phyloP scores from a whole-genome alignment of 2,888 invertebrate genomes.

The Sinotaia quadrata region DNA sequence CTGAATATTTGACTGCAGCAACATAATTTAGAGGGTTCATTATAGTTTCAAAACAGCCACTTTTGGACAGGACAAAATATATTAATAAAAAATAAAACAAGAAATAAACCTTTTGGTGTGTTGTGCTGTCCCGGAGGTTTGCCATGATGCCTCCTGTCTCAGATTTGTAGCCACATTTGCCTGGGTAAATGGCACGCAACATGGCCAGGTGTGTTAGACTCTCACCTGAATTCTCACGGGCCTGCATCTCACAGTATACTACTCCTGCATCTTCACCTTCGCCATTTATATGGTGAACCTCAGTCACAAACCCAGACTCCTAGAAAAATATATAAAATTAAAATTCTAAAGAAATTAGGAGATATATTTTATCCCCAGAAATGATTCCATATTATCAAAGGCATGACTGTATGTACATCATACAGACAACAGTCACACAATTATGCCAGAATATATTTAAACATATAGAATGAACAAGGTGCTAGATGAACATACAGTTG shows the following conservation, averaged over 20 bases:
- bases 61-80: no score
- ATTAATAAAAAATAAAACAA: no score
- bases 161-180: conserved; percentile 85
- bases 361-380: not conserved
- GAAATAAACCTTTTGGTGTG: conserved; percentile 87
- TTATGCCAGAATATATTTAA: no score
- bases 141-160: conserved; percentile 89
- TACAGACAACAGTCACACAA: no score
- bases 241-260: conserved; percentile 97
- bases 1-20: no score
- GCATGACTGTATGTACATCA: no score
- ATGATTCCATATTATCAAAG: no score
- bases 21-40: no score
- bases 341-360: not conserved
- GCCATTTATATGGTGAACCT: conserved; percentile 92
- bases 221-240: conserved; percentile 85
- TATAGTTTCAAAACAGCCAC: no score
- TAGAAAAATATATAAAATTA: conserved; percentile 58
- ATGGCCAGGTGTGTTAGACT: conserved; percentile 80
- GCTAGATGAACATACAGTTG: no score
- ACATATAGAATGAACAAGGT: no score
- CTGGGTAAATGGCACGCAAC: conserved; percentile 83
- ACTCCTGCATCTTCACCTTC: conserved; percentile 93
- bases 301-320: conserved; percentile 88
- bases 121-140: conserved; percentile 86